These are phyloP conservation scores for Polymixis lichenea DNA, from an alignment of 2,888 invertebrate genomes.

Conservation along the genomic window DNA sequence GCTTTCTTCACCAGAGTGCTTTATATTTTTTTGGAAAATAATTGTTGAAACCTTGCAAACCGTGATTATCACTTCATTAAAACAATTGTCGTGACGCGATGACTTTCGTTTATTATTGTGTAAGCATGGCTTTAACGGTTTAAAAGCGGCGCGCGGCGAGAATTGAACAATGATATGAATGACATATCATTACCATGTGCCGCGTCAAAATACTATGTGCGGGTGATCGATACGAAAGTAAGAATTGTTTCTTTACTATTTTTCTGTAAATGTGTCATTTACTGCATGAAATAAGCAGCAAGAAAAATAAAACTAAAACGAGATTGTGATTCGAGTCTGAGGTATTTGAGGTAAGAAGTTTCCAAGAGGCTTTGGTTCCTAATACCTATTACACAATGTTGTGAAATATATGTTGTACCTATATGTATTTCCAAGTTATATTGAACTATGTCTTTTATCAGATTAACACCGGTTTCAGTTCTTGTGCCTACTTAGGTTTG, in stretches of 20 bases:
- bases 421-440: background rate
- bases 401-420: background rate
- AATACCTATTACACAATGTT: background rate
- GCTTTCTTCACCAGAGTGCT: background rate
- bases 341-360: background rate
- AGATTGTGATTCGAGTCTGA: background rate
- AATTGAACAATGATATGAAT: conserved; percentile 15
- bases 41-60: conserved; percentile 11
- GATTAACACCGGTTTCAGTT: background rate
- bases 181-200: background rate
- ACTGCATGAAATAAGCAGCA: background rate
- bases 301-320: background rate
- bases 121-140: background rate
- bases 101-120: conserved; percentile 10
- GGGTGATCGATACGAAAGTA: conserved; percentile 4
- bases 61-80: conserved; percentile 5
- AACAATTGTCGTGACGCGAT: conserved; percentile 6
- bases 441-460: background rate
- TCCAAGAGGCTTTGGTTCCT: background rate
- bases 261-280: background rate
- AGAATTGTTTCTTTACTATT: background rate
- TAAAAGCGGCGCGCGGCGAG: background rate
- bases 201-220: background rate
- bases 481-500: background rate
- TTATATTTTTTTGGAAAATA: background rate